Percentiles rank a stretch among this genome's conserved stretches.
These are phyloP conservation scores for Podargus strigoides DNA, from an alignment of 2,797 vertebrate genomes.

Conservation along the genomic window DNA sequence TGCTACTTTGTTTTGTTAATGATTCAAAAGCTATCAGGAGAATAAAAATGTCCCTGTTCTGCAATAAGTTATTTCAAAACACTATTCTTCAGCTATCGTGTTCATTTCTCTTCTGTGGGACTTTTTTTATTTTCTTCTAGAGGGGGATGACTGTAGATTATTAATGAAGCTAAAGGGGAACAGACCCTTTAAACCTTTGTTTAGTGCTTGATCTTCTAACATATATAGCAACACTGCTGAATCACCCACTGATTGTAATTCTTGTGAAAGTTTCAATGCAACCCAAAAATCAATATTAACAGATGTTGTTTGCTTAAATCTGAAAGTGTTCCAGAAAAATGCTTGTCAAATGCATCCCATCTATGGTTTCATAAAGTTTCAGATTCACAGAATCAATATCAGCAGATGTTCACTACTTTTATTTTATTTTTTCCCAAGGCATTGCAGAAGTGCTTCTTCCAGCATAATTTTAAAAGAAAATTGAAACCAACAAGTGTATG, in stretches of 20 bases:
- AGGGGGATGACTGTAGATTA: neutral
- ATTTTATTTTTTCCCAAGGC: conserved; percentile 64
- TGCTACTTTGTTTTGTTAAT: neutral
- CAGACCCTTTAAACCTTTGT: neutral
- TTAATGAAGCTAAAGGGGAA: neutral
- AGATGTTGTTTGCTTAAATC: conserved; percentile 72
- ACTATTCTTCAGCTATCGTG: neutral
- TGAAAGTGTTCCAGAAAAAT: conserved; percentile 67
- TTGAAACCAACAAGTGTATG: conserved; percentile 2
- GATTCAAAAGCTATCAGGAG: neutral
- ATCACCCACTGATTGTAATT: conserved; percentile 39
- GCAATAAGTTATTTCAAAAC: neutral
- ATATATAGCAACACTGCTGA: conserved; percentile 25
- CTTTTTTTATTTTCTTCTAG: neutral
- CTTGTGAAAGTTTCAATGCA: conserved; percentile 45
- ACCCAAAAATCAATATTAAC: conserved; percentile 70
- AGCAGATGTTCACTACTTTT: conserved; percentile 67
- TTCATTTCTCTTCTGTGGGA: too few relatives aligned
- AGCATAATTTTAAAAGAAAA: conserved; percentile 50
- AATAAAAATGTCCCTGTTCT: neutral
- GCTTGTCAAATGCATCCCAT: conserved; percentile 56
- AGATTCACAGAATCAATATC: conserved; percentile 68
- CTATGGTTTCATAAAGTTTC: conserved; percentile 68
- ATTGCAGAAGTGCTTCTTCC: conserved; percentile 54
- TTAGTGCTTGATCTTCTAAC: conserved; percentile 22